Evolutionary conservation across 2,797 vertebrate species (phyloP).

Genomic region (Pempheris klunzingeri): DNA sequence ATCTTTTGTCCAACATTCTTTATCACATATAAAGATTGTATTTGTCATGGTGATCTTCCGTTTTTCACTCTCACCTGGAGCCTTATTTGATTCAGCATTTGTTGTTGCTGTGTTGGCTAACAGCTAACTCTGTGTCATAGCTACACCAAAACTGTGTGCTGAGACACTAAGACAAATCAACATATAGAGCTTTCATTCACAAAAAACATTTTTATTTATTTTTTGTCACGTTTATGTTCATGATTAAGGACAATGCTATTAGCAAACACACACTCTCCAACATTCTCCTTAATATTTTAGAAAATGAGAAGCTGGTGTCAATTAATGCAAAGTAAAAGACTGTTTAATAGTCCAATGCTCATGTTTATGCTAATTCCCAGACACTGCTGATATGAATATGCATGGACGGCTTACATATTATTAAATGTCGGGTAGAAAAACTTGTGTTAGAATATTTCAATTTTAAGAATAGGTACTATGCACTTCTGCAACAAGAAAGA

Average conservation of each 20-base stretch:
- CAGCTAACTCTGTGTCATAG: background rate
- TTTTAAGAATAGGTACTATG: conserved; percentile 25
- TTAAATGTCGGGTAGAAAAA: conserved; percentile 1
- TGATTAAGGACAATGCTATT: background rate
- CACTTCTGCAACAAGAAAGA: background rate
- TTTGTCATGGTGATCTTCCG: background rate
- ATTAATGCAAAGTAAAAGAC: no score
- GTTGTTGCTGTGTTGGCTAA: background rate
- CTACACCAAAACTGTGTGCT: background rate
- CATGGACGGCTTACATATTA: conserved; percentile 25
- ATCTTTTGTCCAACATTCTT: background rate
- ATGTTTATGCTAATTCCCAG: background rate
- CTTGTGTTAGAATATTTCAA: conserved; percentile 2
- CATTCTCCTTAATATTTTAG: background rate
- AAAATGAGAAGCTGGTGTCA: background rate
- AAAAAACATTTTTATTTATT: background rate
- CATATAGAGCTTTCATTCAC: background rate
- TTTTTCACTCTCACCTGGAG: conserved; percentile 6
- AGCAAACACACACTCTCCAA: background rate
- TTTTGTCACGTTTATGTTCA: background rate
- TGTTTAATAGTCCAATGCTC: conserved; percentile 17
- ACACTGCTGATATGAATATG: conserved; percentile 21
- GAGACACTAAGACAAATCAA: background rate
- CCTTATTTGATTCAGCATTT: background rate
- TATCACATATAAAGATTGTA: background rate